Percentiles rank a stretch among this genome's conserved stretches.
phyloP scores from a whole-genome alignment of 2,797 vertebrate genomes.

The Pangasius djambal region DNA sequence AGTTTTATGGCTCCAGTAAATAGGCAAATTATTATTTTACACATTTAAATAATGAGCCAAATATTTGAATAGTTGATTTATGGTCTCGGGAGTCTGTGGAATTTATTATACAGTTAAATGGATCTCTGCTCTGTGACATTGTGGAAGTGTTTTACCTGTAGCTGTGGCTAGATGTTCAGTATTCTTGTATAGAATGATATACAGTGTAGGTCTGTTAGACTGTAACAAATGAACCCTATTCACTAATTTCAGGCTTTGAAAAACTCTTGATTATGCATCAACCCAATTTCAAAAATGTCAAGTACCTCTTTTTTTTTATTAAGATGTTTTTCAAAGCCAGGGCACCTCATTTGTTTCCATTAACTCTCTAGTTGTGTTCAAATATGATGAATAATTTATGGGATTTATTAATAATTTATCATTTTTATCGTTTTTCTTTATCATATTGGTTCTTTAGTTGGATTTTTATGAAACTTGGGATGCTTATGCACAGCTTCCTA shows the following conservation, averaged over 20 bases:
- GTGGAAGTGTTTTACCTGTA: not conserved
- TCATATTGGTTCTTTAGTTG: not conserved
- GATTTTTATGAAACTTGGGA: not conserved
- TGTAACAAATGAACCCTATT: conserved; percentile 9
- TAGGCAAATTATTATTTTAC: not conserved
- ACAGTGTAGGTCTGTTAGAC: not conserved
- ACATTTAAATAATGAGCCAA: not conserved
- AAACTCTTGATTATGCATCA: conserved; percentile 17
- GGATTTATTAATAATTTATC: no score
- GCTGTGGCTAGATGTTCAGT: not conserved
- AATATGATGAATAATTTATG: conserved; percentile 8
- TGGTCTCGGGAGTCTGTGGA: not conserved
- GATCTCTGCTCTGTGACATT: not conserved
- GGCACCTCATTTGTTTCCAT: not conserved
- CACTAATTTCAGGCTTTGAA: not conserved
- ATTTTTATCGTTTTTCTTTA: not conserved
- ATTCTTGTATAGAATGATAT: not conserved
- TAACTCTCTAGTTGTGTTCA: not conserved
- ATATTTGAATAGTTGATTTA: not conserved
- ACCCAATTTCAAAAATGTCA: conserved; percentile 21
- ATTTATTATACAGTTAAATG: not conserved
- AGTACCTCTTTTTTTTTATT: conserved; percentile 22
- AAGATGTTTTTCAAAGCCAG: conserved; percentile 15
- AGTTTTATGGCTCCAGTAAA: not conserved
- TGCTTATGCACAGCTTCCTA: not conserved